Conservation (phyloP, 2,113 vertebrate species). For the Bubo bubo region DNA sequence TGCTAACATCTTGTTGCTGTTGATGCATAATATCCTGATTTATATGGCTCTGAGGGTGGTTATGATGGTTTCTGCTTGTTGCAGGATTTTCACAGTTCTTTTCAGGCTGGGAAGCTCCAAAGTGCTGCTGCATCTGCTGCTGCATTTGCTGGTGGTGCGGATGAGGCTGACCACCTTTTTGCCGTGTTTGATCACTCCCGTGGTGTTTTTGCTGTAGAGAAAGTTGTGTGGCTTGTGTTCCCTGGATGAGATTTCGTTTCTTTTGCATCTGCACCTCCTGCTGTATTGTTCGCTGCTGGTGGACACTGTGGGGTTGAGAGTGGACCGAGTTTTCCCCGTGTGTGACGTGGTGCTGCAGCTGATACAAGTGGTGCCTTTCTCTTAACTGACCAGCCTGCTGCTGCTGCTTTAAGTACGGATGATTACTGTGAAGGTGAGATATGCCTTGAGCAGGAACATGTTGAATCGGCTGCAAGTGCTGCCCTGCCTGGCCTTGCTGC, state of each 20-base stretch:
- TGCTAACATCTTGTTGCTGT: conserved; percentile 82
- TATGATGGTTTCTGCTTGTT: conserved; percentile 81
- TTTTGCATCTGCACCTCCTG: conserved; percentile 94
- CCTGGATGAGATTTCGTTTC: conserved; percentile 87
- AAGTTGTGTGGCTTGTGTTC: conserved; percentile 82
- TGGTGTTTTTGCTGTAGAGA: conserved; percentile 90
- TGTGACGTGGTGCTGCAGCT: conserved; percentile 88
- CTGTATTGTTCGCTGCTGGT: conserved; percentile 88
- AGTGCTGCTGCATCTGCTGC: conserved; percentile 88
- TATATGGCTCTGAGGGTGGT: conserved; percentile 81
- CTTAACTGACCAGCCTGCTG: conserved; percentile 82
- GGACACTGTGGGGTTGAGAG: conserved; percentile 81
- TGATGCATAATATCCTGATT: conserved; percentile 81
- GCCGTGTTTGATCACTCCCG: conserved; percentile 77
- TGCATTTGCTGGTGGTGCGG: conserved; percentile 81
- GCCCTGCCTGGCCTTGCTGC: conserved; percentile 80
- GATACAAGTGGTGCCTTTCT: conserved; percentile 90
- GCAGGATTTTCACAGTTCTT: conserved; percentile 91
- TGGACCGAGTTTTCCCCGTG: conserved; percentile 83
- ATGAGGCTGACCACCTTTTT: conserved; percentile 77
- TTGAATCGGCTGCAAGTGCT: conserved; percentile 84
- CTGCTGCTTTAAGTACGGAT: conserved; percentile 89
- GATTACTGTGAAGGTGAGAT: conserved; percentile 84
- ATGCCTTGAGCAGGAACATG: conserved; percentile 80
- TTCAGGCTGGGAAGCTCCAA: conserved; percentile 85